These are phyloP conservation scores for Setipinna tenuifilis DNA, from an alignment of 2,797 vertebrate genomes.

Conservation along the genomic window DNA sequence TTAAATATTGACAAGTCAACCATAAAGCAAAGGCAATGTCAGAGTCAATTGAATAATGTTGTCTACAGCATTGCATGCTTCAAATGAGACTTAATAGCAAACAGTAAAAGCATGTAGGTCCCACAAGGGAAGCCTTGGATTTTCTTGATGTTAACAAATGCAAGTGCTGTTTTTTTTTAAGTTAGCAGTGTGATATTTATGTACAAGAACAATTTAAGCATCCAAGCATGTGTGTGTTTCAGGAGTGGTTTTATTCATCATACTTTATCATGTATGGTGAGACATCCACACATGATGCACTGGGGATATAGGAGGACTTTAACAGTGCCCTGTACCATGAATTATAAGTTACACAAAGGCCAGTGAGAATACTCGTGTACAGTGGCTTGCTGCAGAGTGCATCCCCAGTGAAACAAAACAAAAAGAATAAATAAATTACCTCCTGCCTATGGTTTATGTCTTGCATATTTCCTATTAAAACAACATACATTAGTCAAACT, in stretches of 20 bases:
- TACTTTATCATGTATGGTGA: background rate
- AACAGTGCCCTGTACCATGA: no score
- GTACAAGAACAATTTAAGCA: background rate
- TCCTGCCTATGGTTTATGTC: background rate
- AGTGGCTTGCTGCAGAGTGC: no score
- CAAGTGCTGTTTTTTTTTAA: background rate
- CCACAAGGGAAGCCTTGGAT: background rate
- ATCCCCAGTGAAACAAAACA: background rate
- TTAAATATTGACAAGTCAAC: constrained; percentile 12
- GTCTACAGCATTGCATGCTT: background rate
- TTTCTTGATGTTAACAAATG: background rate
- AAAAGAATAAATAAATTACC: background rate
- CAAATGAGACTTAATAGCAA: background rate
- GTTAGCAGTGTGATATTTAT: background rate
- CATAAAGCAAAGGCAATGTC: background rate
- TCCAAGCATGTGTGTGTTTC: background rate
- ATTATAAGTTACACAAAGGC: no score
- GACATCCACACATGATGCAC: background rate
- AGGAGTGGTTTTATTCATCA: background rate
- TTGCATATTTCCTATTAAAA: background rate
- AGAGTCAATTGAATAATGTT: background rate
- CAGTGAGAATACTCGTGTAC: no score
- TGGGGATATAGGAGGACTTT: no score
- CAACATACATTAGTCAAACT: no score
- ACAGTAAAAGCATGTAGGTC: background rate